Evolutionary conservation across 2,797 vertebrate species (phyloP), one percentile per base, ranked within the genome.

Genomic region (Protosalanx chinensis): DNA sequence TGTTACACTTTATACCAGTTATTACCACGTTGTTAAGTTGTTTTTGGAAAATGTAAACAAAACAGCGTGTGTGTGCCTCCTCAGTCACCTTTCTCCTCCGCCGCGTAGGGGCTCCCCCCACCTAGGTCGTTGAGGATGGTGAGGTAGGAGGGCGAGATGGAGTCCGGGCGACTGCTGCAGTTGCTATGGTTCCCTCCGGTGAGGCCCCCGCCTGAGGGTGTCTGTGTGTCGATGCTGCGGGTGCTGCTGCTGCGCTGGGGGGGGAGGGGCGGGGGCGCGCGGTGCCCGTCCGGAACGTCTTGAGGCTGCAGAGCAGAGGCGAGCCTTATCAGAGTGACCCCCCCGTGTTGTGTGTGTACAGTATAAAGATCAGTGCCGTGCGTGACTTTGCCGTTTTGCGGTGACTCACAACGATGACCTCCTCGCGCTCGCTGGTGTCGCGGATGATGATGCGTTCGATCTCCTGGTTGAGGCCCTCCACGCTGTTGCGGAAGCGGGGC

Each of bases 401-500:
- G 37, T 18, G 74, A 95, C 97, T 94, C 91, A 99, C 98, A 77
- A 97, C 82, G 49, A 99, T 95, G 77, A 95, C 93, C 70, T 97
- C 97, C 4, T 99, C 96, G 79, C 97, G 96, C 77, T 98, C 96
- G 1, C 95, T 95, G 0, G 96, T 95, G 91, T 99, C 97, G 57
- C 96, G 94, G 91, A 98, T 98, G 84, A 98, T 98, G 87, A 99
- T 98, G 78, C 93, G 92, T 74, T 99, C 98, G 51, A 99, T 97
- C 91, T 99, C 98, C 84, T 99, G 98, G 91, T 99, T 99, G 76
- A 99, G 89, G 53, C 98, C 97, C 86, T 99, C 98, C 57, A 99
- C 93, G 1, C 98, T 99, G 91, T 99, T 99, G 67, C 97, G 94
- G 88, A 99, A 98, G 63, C 96, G 93, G 0, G 96, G 97, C 15